Conservation (phyloP, 2,113 vertebrate species). For the Dissostichus mawsoni region DNA sequence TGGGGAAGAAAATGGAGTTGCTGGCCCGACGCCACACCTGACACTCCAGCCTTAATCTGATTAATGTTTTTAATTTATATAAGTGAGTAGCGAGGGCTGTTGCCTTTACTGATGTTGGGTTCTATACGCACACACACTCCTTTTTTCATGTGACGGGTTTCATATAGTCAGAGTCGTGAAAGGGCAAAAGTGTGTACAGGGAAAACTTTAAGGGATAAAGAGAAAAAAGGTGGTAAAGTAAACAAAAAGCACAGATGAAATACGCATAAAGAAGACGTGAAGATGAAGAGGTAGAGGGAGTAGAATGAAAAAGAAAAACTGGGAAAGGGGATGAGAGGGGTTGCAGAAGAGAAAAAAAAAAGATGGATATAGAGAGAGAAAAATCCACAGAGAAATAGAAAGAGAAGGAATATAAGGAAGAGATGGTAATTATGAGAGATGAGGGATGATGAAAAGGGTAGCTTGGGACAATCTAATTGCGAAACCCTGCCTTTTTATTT, state of each 20-base stretch:
- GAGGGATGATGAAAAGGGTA: conserved; percentile 47
- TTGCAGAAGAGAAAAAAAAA: background rate
- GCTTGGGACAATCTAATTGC: conserved; percentile 53
- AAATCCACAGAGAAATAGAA: background rate
- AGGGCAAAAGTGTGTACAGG: conserved; percentile 19
- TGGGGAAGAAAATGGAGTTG: conserved; percentile 72
- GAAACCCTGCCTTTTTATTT: conserved; percentile 47
- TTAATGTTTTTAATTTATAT: conserved; percentile 89
- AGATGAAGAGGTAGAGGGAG: conserved; percentile 12
- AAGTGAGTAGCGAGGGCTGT: conserved; percentile 78
- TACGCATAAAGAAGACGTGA: background rate
- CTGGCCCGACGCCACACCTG: conserved; percentile 79
- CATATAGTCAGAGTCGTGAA: conserved; percentile 31
- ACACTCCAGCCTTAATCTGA: conserved; percentile 84
- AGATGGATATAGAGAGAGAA: background rate
- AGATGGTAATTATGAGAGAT: conserved; percentile 57
- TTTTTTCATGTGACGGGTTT: conserved; percentile 27
- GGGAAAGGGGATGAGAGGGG: background rate
- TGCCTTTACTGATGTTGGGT: conserved; percentile 43
- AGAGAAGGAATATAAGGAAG: background rate
- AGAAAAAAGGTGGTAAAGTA: conserved; percentile 1
- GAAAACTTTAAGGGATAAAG: background rate
- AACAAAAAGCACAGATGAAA: conserved; percentile 26
- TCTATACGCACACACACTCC: background rate
- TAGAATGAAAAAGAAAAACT: background rate